Conservation (phyloP, 2,888 invertebrate species). For the Oligia strigilis region DNA sequence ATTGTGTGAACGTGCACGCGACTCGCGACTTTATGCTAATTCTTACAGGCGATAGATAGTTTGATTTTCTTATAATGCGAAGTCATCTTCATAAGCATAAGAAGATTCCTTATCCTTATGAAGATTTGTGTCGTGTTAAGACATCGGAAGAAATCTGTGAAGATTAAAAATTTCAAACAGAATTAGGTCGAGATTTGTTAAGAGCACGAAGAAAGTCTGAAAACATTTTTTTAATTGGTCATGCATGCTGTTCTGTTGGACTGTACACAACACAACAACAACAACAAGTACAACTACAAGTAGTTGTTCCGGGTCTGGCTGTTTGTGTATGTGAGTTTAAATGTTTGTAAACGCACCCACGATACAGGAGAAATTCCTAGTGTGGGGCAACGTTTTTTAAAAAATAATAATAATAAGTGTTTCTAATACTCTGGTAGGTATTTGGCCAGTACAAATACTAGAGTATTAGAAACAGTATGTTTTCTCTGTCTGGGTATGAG, state of each 20-base stretch:
- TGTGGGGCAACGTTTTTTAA: too few species aligned
- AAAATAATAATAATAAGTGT: too few species aligned
- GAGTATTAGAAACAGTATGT: not conserved
- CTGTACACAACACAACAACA: too few species aligned
- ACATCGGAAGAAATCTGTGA: not conserved
- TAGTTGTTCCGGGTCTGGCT: too few species aligned
- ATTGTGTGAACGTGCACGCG: constrained; percentile 13
- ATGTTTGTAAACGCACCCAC: too few species aligned
- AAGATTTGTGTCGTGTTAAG: not conserved
- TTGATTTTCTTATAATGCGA: not conserved
- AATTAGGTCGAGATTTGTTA: not conserved
- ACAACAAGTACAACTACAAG: too few species aligned
- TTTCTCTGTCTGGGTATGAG: not conserved
- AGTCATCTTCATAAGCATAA: not conserved
- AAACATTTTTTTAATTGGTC: not conserved
- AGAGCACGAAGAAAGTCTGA: not conserved
- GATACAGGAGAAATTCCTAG: too few species aligned
- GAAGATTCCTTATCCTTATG: not conserved
- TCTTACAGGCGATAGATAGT: not conserved
- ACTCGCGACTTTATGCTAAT: constrained; percentile 13
- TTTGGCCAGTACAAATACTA: not conserved
- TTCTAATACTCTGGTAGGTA: too few species aligned
- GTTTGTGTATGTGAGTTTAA: too few species aligned
- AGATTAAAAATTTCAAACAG: not conserved
- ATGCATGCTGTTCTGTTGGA: not conserved